Percentiles rank a stretch among this genome's conserved stretches.
Conservation (phyloP, 2,888 invertebrate species). For the Agrochola litura region DNA sequence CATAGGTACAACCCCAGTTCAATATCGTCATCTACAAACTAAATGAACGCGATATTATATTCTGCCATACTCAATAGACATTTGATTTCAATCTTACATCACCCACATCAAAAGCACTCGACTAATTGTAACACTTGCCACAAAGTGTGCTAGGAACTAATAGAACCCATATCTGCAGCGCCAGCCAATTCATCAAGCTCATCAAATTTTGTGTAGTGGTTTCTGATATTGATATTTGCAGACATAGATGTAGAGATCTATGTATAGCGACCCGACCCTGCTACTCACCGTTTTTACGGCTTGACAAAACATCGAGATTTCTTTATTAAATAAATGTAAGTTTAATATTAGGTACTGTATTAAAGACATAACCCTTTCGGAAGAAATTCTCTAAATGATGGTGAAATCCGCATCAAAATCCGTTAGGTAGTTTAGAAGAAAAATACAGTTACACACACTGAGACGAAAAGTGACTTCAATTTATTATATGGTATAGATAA, state of each 20-base stretch:
- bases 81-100: conserved; percentile 30
- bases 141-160: conserved; percentile 47
- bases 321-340: too few relatives aligned
- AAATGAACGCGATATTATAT: not conserved
- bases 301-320: too few relatives aligned
- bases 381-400: too few relatives aligned
- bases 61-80: conserved; percentile 15
- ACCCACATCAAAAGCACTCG: conserved; percentile 47
- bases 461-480: too few relatives aligned
- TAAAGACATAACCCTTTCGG: too few relatives aligned
- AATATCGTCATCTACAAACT: not conserved
- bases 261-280: too few relatives aligned
- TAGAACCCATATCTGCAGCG: conserved; percentile 42
- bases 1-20: not conserved
- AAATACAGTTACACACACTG: too few relatives aligned
- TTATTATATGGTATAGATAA: too few relatives aligned
- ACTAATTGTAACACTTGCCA: conserved; percentile 40
- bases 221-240: conserved; percentile 35
- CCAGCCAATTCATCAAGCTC: conserved; percentile 46
- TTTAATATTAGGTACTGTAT: too few relatives aligned
- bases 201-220: conserved; percentile 48
- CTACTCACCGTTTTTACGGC: too few relatives aligned
- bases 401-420: too few relatives aligned
- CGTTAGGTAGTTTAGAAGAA: too few relatives aligned
- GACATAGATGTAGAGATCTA: not conserved